These are phyloP conservation scores for Pollenia angustigena DNA, from an alignment of 2,888 invertebrate species.

Conservation along the genomic window DNA sequence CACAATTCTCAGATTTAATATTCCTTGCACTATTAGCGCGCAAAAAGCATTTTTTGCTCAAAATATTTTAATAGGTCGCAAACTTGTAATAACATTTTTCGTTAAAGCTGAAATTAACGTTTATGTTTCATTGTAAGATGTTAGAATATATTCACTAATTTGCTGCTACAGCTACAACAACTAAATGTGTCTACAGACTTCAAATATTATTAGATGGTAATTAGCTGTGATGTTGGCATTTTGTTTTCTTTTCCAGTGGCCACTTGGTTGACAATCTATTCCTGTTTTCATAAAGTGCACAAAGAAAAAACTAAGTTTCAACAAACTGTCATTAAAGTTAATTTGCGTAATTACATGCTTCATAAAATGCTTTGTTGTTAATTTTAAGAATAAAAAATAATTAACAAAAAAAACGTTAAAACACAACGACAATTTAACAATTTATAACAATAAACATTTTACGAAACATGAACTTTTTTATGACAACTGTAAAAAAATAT, in stretches of 20 bases:
- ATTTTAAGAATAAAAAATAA: conserved; percentile 64
- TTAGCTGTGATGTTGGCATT: conserved; percentile 11
- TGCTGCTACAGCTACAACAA: background rate
- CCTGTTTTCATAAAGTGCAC: conserved; percentile 75
- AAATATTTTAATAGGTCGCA: background rate
- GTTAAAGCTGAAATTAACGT: background rate
- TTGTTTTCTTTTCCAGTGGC: conserved; percentile 17
- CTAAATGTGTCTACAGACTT: background rate
- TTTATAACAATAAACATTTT: background rate
- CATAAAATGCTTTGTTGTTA: conserved; percentile 66
- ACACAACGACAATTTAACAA: background rate
- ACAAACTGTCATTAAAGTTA: conserved; percentile 73
- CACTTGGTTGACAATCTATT: conserved; percentile 9
- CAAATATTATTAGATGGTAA: conserved; percentile 36
- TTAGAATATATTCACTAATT: conserved; percentile 28
- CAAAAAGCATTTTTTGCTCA: background rate
- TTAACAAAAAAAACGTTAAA: conserved; percentile 12
- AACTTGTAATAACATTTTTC: background rate
- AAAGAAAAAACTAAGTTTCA: conserved; percentile 70
- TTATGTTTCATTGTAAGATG: conserved; percentile 21
- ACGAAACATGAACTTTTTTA: background rate
- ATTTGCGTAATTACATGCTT: conserved; percentile 72
- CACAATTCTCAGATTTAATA: too few species aligned
- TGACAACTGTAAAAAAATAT: background rate
- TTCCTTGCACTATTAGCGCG: too few species aligned